A percentile compares a stretch with the other conserved stretches of the same genome.
These are phyloP conservation scores for Icerya purchasi DNA, from an alignment of 2,888 invertebrate species.

Conservation along the genomic window DNA sequence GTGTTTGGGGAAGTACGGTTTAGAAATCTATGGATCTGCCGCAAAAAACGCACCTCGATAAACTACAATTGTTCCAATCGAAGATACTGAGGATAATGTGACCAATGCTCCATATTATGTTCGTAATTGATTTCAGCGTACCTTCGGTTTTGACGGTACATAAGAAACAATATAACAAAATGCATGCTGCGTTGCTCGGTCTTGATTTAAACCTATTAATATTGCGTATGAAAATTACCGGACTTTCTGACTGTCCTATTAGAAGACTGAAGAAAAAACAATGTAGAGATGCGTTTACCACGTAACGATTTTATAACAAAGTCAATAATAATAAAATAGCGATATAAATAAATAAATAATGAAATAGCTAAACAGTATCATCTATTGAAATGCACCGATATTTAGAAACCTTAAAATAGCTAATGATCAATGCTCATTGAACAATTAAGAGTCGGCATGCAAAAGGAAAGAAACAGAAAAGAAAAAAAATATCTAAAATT, in stretches of 20 bases:
- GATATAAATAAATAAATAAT: not conserved
- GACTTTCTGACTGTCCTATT: not conserved
- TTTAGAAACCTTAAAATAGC: not conserved
- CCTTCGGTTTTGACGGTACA: not conserved
- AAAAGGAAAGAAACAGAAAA: not conserved
- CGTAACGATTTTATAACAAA: too few species aligned
- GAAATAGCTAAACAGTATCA: not conserved
- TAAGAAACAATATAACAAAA: not conserved
- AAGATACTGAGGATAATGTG: not conserved
- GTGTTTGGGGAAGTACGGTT: not conserved
- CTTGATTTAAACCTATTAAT: not conserved
- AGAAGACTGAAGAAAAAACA: not conserved
- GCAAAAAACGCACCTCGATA: too few species aligned
- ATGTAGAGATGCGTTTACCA: not conserved
- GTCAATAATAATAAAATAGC: not conserved
- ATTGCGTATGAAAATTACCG: not conserved
- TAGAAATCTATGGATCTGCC: not conserved
- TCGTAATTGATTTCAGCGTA: not conserved
- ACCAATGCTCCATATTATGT: not conserved
- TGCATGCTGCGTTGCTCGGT: not conserved
- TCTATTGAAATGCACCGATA: not conserved
- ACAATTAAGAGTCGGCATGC: not conserved
- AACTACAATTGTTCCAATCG: not conserved
- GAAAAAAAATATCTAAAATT: too few species aligned
- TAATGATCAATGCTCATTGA: not conserved